Percentiles rank a stretch among this genome's conserved stretches.
Evolutionary conservation across 1,140 invertebrate genomes (phyloP).

Genomic region (Periplaneta americana): DNA sequence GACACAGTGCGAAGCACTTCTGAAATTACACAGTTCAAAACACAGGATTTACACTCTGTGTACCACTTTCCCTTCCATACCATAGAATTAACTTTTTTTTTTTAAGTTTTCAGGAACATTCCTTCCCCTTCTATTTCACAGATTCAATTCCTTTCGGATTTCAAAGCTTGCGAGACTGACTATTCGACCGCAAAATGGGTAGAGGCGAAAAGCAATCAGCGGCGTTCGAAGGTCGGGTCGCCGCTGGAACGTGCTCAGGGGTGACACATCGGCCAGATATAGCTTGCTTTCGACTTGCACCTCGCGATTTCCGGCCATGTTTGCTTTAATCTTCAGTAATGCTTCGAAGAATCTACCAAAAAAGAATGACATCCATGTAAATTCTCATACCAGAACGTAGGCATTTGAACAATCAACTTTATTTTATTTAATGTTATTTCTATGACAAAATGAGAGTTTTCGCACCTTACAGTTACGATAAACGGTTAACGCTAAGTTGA

Average conservation of each 20-base stretch:
- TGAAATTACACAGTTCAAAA: background rate
- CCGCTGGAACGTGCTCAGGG: background rate
- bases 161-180: background rate
- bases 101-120: background rate
- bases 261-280: background rate
- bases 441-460: too few relatives aligned
- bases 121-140: background rate
- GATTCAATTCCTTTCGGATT: background rate
- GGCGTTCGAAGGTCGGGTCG: background rate
- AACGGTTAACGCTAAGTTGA: too few relatives aligned
- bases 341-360: too few relatives aligned
- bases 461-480: too few relatives aligned
- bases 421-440: too few relatives aligned
- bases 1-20: background rate
- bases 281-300: too few relatives aligned
- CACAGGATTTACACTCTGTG: background rate
- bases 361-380: too few relatives aligned
- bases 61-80: background rate
- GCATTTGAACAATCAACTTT: too few relatives aligned
- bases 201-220: background rate
- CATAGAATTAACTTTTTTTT: background rate
- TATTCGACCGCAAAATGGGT: background rate
- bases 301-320: too few relatives aligned
- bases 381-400: too few relatives aligned
- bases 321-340: too few relatives aligned